Percentiles rank a stretch among this genome's conserved stretches.
These are phyloP conservation scores for Eumerus sabulonum DNA, from an alignment of 2,888 invertebrate species.

Conservation along the genomic window DNA sequence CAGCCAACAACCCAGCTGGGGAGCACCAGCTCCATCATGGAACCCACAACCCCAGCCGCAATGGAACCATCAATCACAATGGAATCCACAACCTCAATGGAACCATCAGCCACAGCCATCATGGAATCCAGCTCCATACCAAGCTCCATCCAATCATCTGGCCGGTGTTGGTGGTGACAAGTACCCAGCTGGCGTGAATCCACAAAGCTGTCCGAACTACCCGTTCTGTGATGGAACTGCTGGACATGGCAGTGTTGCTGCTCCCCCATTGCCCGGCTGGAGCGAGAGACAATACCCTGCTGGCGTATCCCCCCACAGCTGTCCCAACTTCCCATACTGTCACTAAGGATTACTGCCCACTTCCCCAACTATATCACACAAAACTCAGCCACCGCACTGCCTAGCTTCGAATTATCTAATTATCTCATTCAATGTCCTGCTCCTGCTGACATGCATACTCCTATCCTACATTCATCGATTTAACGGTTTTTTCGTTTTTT, in stretches of 20 bases:
- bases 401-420: constrained; percentile 35
- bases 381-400: constrained; percentile 60
- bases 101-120: constrained; percentile 70
- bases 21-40: constrained; percentile 72
- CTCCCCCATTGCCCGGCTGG: constrained; percentile 79
- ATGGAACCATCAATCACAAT: constrained; percentile 69
- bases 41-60: constrained; percentile 67
- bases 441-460: too few relatives aligned
- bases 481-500: too few relatives aligned
- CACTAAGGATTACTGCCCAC: constrained; percentile 71
- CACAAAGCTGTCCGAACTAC: constrained; percentile 80
- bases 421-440: too few relatives aligned
- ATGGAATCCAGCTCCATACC: constrained; percentile 73
- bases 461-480: too few relatives aligned
- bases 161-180: constrained; percentile 76
- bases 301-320: constrained; percentile 79
- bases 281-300: constrained; percentile 79
- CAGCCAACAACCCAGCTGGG: constrained; percentile 76
- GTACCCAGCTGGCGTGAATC: constrained; percentile 80
- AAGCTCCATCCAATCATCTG: constrained; percentile 69
- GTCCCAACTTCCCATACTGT: constrained; percentile 80
- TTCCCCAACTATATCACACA: neutral
- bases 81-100: constrained; percentile 70
- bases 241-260: constrained; percentile 75
- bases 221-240: constrained; percentile 80